phyloP scores from a whole-genome alignment of 1,140 invertebrate genomes.

The Bicyclus anynana region DNA sequence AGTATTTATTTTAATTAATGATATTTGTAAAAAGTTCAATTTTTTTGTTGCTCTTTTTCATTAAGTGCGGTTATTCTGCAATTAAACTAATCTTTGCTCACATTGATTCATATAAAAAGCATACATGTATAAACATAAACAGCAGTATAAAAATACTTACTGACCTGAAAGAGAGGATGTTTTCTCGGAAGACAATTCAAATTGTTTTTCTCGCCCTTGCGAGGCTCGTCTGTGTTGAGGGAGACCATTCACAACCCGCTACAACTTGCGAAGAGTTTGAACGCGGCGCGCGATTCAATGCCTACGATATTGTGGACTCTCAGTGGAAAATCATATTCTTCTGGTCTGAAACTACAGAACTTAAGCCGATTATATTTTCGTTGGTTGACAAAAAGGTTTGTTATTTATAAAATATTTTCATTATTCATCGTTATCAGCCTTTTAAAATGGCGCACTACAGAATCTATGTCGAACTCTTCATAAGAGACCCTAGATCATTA shows the following conservation, averaged over 20 bases:
- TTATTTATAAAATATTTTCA: background rate
- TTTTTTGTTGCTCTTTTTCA: too few species aligned
- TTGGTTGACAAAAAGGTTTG: constrained; percentile 45
- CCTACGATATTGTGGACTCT: constrained; percentile 45
- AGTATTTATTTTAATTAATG: too few species aligned
- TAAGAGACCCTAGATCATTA: too few species aligned
- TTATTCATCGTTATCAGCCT: too few species aligned
- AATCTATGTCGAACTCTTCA: too few species aligned
- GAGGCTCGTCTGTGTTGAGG: constrained; percentile 4
- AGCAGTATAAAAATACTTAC: constrained; percentile 16
- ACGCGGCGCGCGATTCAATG: constrained; percentile 39
- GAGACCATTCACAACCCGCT: constrained; percentile 14
- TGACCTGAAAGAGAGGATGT: constrained; percentile 42
- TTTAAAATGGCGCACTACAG: too few species aligned
- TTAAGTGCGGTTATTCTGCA: background rate
- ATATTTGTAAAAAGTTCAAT: too few species aligned
- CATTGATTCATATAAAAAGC: constrained; percentile 2
- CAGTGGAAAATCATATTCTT: constrained; percentile 66
- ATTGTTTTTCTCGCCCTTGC: constrained; percentile 38
- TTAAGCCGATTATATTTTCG: constrained; percentile 49
- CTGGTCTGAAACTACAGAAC: constrained; percentile 54
- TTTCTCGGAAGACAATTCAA: constrained; percentile 43
- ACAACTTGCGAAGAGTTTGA: constrained; percentile 62
- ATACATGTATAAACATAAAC: constrained; percentile 10
- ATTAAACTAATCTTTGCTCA: constrained; percentile 11